These are phyloP conservation scores for Pollachius pollachius DNA, from an alignment of 2,113 vertebrate species.

Conservation along the genomic window DNA sequence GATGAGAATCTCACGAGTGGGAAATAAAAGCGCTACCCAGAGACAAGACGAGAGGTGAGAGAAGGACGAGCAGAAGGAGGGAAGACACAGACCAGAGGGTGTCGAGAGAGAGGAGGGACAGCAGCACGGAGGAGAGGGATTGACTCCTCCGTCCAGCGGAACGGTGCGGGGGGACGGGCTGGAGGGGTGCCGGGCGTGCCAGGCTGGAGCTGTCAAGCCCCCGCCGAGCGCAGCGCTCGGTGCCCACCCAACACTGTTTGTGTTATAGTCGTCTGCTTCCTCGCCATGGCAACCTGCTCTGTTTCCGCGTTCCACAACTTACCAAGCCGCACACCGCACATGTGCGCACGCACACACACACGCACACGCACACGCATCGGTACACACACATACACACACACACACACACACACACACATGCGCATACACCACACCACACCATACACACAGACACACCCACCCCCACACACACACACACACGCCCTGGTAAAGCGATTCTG, in stretches of 20 bases:
- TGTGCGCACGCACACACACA: no score
- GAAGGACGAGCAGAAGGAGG: not conserved
- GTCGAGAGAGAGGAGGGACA: not conserved
- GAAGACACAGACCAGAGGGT: not conserved
- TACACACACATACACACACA: no score
- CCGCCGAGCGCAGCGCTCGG: slow-evolving; percentile 44
- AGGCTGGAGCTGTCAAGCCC: slow-evolving; percentile 57
- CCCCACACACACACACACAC: no score
- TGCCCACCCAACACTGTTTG: slow-evolving; percentile 64
- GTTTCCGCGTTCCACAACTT: slow-evolving; percentile 43
- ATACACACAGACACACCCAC: no score
- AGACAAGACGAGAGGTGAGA: not conserved
- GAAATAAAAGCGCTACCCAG: no score
- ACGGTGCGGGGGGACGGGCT: slow-evolving; percentile 1
- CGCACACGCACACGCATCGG: no score
- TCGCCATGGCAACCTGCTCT: slow-evolving; percentile 68
- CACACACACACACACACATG: no score
- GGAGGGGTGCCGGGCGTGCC: slow-evolving; percentile 44
- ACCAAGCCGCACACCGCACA: no score
- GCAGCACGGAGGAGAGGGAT: slow-evolving; percentile 2
- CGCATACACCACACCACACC: no score
- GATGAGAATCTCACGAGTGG: no score
- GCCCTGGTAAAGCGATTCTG: slow-evolving; percentile 61
- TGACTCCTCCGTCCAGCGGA: slow-evolving; percentile 35
- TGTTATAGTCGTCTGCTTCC: slow-evolving; percentile 60